phyloP scores from a whole-genome alignment of 92 coral and sea anemone species.

The Anthopleura xanthogrammica region DNA sequence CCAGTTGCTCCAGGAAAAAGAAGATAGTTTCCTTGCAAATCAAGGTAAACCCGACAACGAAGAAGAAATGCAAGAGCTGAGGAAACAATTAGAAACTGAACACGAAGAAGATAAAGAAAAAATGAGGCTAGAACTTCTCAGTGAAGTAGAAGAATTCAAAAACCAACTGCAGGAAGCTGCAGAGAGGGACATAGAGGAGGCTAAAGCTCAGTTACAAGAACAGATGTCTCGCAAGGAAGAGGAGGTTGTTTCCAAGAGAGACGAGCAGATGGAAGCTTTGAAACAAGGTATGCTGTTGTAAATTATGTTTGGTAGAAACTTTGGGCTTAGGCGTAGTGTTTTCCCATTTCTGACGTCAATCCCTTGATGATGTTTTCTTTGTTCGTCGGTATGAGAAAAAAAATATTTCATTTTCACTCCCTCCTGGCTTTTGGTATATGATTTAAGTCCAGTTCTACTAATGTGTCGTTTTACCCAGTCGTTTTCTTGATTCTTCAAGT shows the following conservation, averaged over 20 bases:
- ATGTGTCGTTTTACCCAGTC: too few species aligned
- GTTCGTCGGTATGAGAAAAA: too few species aligned
- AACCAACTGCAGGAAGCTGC: constrained; percentile 78
- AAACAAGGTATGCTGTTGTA: constrained; percentile 19
- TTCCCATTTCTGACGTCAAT: neutral
- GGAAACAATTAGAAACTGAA: constrained; percentile 33
- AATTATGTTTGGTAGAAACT: neutral
- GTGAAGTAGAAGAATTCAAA: constrained; percentile 57
- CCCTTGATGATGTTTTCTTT: neutral
- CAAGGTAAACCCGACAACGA: neutral
- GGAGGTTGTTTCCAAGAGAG: constrained; percentile 23
- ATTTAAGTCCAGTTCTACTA: too few species aligned
- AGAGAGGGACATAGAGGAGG: constrained; percentile 69
- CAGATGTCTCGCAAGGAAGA: constrained; percentile 60
- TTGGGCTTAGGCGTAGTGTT: too few species aligned
- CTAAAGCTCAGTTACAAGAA: constrained; percentile 51
- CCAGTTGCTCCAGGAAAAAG: constrained; percentile 30
- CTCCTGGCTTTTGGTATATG: too few species aligned
- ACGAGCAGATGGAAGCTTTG: constrained; percentile 44
- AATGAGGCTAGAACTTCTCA: constrained; percentile 52
- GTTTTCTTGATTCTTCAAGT: too few species aligned
- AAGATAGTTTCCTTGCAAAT: neutral
- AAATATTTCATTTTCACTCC: too few species aligned
- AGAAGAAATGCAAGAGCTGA: constrained; percentile 20
- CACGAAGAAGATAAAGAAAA: constrained; percentile 59